Evolutionary conservation across 2,888 invertebrate genomes (phyloP).

Genomic region (Aphidius colemani): DNA sequence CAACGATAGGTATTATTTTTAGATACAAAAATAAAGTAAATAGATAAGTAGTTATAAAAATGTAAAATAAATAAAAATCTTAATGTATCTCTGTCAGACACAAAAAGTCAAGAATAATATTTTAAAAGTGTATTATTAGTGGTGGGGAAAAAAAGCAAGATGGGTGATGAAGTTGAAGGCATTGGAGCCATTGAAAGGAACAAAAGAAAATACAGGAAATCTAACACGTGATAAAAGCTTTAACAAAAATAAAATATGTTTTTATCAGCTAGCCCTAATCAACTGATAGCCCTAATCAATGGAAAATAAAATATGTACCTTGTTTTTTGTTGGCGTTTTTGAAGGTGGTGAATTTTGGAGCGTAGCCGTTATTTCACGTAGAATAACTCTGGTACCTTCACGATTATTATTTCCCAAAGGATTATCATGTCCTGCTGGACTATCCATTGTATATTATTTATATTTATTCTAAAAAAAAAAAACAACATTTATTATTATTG

Average conservation of each 20-base stretch:
- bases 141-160: background rate
- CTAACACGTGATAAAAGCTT: slow-evolving; percentile 8
- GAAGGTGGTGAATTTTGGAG: slow-evolving; percentile 48
- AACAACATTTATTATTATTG: no score
- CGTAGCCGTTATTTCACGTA: slow-evolving; percentile 51
- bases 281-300: background rate
- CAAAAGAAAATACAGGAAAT: slow-evolving; percentile 4
- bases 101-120: no score
- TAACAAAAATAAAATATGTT: background rate
- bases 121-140: no score
- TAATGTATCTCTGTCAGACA: no score
- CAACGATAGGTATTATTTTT: no score
- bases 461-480: no score
- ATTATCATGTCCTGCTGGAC: slow-evolving; percentile 38
- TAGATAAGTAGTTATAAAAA: no score
- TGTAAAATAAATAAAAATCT: no score
- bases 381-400: slow-evolving; percentile 48
- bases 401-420: slow-evolving; percentile 34
- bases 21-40: no score
- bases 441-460: slow-evolving; percentile 40
- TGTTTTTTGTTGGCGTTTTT: slow-evolving; percentile 35
- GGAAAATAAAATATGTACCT: slow-evolving; percentile 38
- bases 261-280: no score
- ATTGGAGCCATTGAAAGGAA: background rate
- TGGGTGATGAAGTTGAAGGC: slow-evolving; percentile 6